Evolutionary conservation across 2,888 invertebrate species (phyloP).

Genomic region (Melangyna quadrimaculata): DNA sequence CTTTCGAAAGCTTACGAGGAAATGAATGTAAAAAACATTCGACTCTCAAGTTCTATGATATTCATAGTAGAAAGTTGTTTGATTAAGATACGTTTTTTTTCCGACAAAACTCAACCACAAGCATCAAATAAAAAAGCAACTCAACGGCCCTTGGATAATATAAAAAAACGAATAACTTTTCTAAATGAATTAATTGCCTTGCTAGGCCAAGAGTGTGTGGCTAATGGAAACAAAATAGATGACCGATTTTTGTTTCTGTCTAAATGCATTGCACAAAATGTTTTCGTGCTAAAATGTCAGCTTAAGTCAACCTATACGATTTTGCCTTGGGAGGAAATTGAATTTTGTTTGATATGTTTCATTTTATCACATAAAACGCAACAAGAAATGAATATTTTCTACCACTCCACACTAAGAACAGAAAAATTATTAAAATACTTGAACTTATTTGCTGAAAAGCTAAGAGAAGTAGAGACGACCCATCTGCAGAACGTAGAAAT

Average conservation of each 20-base stretch:
- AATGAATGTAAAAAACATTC: constrained; percentile 68
- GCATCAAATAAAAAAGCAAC: not conserved
- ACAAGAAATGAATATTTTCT: constrained; percentile 65
- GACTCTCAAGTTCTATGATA: constrained; percentile 63
- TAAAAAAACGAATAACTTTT: constrained; percentile 22
- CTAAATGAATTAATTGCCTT: constrained; percentile 5
- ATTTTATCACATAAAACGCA: constrained; percentile 55
- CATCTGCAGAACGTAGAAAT: not conserved
- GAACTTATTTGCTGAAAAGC: constrained; percentile 15
- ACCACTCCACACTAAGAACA: constrained; percentile 15
- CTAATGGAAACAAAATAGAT: constrained; percentile 16
- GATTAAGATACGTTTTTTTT: constrained; percentile 7
- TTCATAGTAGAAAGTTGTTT: constrained; percentile 44
- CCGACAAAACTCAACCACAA: not conserved
- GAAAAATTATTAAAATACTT: constrained; percentile 21
- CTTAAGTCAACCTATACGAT: constrained; percentile 72
- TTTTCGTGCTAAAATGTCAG: constrained; percentile 72
- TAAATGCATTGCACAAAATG: constrained; percentile 65
- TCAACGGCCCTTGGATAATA: not conserved
- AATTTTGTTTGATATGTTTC: constrained; percentile 42
- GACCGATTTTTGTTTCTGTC: constrained; percentile 17
- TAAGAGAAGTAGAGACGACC: not conserved
- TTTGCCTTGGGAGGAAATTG: constrained; percentile 74
- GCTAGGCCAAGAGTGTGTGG: not conserved
- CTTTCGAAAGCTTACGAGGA: constrained; percentile 73